Percentiles rank a stretch among this genome's conserved stretches.
phyloP scores from a whole-genome alignment of 53 echinoderm and acorn worm species.

The Holothuria leucospilota region DNA sequence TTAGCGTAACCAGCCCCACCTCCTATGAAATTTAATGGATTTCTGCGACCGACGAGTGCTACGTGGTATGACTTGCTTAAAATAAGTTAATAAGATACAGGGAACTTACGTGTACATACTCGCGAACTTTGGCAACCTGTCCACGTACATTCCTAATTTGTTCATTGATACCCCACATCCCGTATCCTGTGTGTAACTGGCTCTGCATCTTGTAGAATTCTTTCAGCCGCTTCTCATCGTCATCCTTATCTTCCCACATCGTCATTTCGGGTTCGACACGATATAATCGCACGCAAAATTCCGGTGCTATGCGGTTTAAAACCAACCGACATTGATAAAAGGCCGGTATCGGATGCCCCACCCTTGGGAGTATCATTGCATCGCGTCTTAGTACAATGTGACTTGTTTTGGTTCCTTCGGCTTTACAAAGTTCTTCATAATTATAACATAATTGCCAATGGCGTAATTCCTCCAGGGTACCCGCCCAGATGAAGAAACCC shows the following conservation, averaged over 20 bases:
- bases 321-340: slow-evolving; percentile 80
- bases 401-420: slow-evolving; percentile 76
- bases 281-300: slow-evolving; percentile 85
- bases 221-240: slow-evolving; percentile 73
- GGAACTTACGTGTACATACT: slow-evolving; percentile 84
- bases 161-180: slow-evolving; percentile 87
- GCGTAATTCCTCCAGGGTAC: slow-evolving; percentile 85
- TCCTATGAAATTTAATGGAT: too few relatives aligned
- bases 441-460: slow-evolving; percentile 81
- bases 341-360: slow-evolving; percentile 88
- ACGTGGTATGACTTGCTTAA: too few relatives aligned
- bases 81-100: too few relatives aligned
- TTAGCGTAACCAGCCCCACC: too few relatives aligned
- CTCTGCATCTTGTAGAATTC: slow-evolving; percentile 81
- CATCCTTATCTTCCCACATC: slow-evolving; percentile 93
- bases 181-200: slow-evolving; percentile 77
- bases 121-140: slow-evolving; percentile 91
- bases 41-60: too few relatives aligned
- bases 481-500: slow-evolving; percentile 93
- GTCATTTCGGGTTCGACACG: slow-evolving; percentile 95
- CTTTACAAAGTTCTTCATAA: slow-evolving; percentile 67
- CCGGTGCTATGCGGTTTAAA: slow-evolving; percentile 82
- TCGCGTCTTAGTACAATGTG: slow-evolving; percentile 82
- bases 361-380: slow-evolving; percentile 80
- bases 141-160: slow-evolving; percentile 85